phyloP scores from a whole-genome alignment of 2,797 vertebrate species.

The Helostoma temminkii region DNA sequence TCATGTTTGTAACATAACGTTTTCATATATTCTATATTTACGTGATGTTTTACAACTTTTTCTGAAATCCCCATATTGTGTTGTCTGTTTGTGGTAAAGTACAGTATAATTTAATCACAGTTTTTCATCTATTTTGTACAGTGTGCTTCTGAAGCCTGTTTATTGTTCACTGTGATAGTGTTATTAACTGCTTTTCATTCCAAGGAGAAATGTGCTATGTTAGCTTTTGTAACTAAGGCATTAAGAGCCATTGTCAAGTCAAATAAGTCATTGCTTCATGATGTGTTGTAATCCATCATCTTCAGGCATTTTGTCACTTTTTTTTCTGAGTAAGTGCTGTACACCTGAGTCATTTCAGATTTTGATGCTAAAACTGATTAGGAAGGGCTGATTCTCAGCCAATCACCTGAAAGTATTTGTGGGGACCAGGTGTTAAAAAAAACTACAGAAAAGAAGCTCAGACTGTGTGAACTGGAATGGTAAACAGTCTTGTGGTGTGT shows the following conservation, averaged over 20 bases:
- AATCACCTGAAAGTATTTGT: slow-evolving; percentile 15
- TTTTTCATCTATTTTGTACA: not conserved
- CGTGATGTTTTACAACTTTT: not conserved
- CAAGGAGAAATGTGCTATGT: too few relatives aligned
- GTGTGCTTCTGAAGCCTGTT: not conserved
- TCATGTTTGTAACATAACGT: not conserved
- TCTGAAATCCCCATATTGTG: not conserved
- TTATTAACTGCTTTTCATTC: not conserved
- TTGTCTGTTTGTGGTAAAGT: not conserved
- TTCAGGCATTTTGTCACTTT: not conserved
- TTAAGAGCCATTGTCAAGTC: too few relatives aligned
- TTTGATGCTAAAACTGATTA: not conserved
- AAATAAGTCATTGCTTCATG: too few relatives aligned
- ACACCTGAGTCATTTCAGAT: slow-evolving; percentile 21
- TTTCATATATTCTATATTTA: not conserved
- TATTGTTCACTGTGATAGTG: not conserved
- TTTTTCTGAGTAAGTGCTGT: not conserved
- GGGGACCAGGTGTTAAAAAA: slow-evolving; percentile 13
- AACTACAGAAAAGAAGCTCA: not conserved
- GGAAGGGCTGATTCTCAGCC: slow-evolving; percentile 7
- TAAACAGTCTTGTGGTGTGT: not conserved
- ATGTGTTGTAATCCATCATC: not conserved
- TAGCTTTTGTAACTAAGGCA: too few relatives aligned
- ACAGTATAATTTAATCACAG: not conserved
- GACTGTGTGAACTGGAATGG: not conserved